A percentile compares a stretch with the other conserved stretches of the same genome.
These are phyloP conservation scores for Cepaea hortensis DNA, from an alignment of 2,888 invertebrate genomes.

Conservation along the genomic window DNA sequence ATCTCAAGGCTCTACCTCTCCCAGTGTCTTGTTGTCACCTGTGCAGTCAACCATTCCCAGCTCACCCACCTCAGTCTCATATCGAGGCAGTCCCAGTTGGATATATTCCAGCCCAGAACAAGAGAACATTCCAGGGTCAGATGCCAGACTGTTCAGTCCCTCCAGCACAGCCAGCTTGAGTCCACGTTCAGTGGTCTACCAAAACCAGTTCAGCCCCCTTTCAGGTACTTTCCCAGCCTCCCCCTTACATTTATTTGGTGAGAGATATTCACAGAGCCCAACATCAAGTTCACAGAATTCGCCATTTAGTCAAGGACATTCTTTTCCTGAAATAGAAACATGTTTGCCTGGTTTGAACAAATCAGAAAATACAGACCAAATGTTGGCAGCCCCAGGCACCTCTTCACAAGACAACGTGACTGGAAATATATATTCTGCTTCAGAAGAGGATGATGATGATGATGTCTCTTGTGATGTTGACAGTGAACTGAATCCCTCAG, in stretches of 20 bases:
- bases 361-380: neutral
- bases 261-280: slow-evolving; percentile 26
- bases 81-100: slow-evolving; percentile 38
- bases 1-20: slow-evolving; percentile 49
- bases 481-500: neutral
- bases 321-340: neutral
- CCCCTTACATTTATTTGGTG: slow-evolving; percentile 17
- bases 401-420: neutral
- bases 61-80: slow-evolving; percentile 42
- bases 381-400: neutral
- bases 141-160: slow-evolving; percentile 3
- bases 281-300: slow-evolving; percentile 31
- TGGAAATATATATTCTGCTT: slow-evolving; percentile 39
- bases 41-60: slow-evolving; percentile 15
- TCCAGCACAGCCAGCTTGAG: neutral
- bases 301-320: neutral
- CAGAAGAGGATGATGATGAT: slow-evolving; percentile 45
- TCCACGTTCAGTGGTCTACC: neutral
- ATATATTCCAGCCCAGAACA: neutral
- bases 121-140: neutral
- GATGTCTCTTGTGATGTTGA: slow-evolving; percentile 12
- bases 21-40: slow-evolving; percentile 40
- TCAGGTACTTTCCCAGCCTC: slow-evolving; percentile 16
- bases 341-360: neutral
- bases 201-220: slow-evolving; percentile 38